Evolutionary conservation across 2,797 vertebrate genomes (phyloP), one percentile per base, ranked within the genome.

Genomic region (Cynodonichthys magdalenae): DNA sequence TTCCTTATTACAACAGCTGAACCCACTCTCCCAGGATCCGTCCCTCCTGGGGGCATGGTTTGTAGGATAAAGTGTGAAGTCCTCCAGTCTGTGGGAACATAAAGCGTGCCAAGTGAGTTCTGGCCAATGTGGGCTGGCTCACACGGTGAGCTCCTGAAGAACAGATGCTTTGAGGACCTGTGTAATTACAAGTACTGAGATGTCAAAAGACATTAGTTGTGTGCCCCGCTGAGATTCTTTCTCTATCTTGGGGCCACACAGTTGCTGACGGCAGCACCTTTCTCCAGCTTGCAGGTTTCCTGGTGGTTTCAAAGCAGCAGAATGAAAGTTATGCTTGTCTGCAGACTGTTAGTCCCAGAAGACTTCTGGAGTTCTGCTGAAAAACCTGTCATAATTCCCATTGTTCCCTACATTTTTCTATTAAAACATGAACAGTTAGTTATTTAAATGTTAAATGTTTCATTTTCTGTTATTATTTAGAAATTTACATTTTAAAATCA

Each of bases 191-290:
- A 36, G 41, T 34, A 46, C 15, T 59, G 42, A 53, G 50, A 29
- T 47, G 49, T 59, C 42, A 53, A 53, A 48, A 67, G 20, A 47
- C 50, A 47, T 53, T 59, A 51, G 48, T 18, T 29, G 36, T 20
- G 29, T 27, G 20, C n/a, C 50, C 56, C 29, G 17, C 42, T 27
- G 49, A 47, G 56, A 36, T 66, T 59, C 52, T 29, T 15, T 39
- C 29, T 36, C 8, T 11, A 2, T 46, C 42, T 39, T 53, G 17
- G 47, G 56, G 29, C 14, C 14, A 27, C 27, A 44, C 34, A 15
- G 27, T 12, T 52, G 56, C 39, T 46, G 19, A 46, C 49, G 59
- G 17, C 19, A 47, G 20, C 24, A 29, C 8, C 48, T 53, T 41
- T 15, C 31, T 31, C 8, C 52, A 41, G 12, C 29, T 64, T 27